Conservation (phyloP, 2,888 invertebrate genomes). For the Ischnura elegans region DNA sequence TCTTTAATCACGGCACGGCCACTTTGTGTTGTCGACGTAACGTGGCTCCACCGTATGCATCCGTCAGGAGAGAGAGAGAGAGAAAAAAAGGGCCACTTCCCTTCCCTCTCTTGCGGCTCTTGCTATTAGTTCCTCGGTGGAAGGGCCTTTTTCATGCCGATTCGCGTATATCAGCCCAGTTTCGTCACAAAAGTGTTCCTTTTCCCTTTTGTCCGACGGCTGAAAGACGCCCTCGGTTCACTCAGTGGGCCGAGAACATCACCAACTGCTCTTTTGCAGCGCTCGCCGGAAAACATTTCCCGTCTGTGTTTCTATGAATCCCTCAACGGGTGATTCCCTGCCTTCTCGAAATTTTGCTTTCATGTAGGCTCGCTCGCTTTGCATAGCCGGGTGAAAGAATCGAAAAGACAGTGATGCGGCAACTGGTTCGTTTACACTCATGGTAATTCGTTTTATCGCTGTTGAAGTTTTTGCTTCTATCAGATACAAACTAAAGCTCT, state of each 20-base stretch:
- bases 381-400: neutral
- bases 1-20: constrained; percentile 25
- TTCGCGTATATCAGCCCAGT: neutral
- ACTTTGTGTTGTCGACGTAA: neutral
- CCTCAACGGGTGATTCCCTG: neutral
- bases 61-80: neutral
- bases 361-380: neutral
- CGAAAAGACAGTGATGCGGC: neutral
- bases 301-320: neutral
- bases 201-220: neutral
- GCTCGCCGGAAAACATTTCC: neutral
- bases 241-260: constrained; percentile 8
- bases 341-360: neutral
- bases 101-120: neutral
- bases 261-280: neutral
- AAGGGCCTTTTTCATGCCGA: constrained; percentile 1
- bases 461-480: neutral
- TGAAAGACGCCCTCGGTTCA: constrained; percentile 9
- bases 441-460: neutral
- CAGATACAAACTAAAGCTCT: neutral
- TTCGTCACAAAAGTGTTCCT: neutral
- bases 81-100: no score
- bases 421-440: neutral
- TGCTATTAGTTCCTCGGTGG: neutral
- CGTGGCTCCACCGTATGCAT: neutral